These are phyloP conservation scores for Aplidium turbinatum DNA, from an alignment of 23 tunicate genomes.

Conservation along the genomic window DNA sequence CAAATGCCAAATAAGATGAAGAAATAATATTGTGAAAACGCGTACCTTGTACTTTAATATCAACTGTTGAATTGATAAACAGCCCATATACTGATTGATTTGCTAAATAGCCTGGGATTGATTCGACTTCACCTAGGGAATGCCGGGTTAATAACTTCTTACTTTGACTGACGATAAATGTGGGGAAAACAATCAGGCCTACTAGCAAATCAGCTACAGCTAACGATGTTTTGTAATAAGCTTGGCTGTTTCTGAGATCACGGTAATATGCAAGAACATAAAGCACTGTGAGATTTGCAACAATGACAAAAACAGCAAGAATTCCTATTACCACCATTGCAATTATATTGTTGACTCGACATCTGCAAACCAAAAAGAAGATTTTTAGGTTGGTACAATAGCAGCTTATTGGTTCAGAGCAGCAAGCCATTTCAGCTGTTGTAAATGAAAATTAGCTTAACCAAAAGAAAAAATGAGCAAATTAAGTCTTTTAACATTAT, in stretches of 20 bases:
- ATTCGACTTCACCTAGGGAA: too few species aligned
- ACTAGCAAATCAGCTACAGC: constrained; percentile 59
- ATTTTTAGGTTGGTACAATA: neutral
- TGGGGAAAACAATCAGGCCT: constrained; percentile 54
- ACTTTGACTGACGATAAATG: constrained; percentile 30
- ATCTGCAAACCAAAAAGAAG: constrained; percentile 15
- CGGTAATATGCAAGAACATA: neutral
- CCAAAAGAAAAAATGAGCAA: too few species aligned
- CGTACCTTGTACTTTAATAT: neutral
- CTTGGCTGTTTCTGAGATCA: constrained; percentile 54
- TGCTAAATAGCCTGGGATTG: neutral
- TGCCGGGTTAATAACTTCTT: neutral
- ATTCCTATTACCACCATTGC: constrained; percentile 8
- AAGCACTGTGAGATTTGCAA: constrained; percentile 1
- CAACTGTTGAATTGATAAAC: too few species aligned
- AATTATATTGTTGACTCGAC: constrained; percentile 30
- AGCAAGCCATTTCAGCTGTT: too few species aligned
- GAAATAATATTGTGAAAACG: neutral
- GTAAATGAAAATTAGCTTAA: too few species aligned
- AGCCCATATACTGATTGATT: too few species aligned
- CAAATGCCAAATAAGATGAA: constrained; percentile 18
- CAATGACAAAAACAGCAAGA: neutral
- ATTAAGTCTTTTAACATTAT: too few species aligned
- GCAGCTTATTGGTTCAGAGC: too few species aligned
- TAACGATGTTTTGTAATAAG: constrained; percentile 43